phyloP scores from a whole-genome alignment of 2,888 invertebrate species.

The Hydropsyche betteni region DNA sequence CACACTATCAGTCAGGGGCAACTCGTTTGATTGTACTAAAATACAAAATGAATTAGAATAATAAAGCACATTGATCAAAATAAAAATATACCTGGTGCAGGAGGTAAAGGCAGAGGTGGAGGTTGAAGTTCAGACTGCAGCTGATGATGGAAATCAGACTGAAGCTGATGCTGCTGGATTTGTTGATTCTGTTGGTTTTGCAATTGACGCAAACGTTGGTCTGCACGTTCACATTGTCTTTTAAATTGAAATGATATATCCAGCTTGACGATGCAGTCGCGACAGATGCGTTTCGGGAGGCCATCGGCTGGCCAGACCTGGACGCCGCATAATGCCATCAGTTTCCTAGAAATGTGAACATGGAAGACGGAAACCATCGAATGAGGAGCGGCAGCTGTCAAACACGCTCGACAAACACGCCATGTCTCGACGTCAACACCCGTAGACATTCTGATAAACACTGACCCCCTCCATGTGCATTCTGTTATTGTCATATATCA shows the following conservation, averaged over 20 bases:
- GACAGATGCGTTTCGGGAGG: conserved; percentile 48
- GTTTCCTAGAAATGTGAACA: conserved; percentile 49
- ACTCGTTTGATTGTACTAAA: conserved; percentile 42
- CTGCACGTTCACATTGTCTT: conserved; percentile 48
- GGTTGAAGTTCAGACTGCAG: background rate
- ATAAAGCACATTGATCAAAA: background rate
- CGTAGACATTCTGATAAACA: background rate
- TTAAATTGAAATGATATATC: conserved; percentile 51
- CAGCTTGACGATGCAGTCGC: conserved; percentile 49
- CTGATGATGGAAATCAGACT: background rate
- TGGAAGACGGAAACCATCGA: conserved; percentile 48
- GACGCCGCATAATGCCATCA: conserved; percentile 49
- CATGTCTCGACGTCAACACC: background rate
- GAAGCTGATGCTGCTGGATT: background rate
- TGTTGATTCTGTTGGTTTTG: conserved; percentile 8
- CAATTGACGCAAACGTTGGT: conserved; percentile 42
- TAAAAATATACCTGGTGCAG: conserved; percentile 12
- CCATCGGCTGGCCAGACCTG: conserved; percentile 51
- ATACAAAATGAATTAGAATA: background rate
- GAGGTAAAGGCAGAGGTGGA: background rate
- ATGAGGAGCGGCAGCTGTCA: background rate
- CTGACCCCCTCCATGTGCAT: background rate
- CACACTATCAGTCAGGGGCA: conserved; percentile 46
- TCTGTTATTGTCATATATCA: background rate
- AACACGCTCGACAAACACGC: conserved; percentile 13